Base-by-base conservation (phyloP, 2,888 invertebrate genomes). In the Hermaeophaga mercurialis region DNA sequence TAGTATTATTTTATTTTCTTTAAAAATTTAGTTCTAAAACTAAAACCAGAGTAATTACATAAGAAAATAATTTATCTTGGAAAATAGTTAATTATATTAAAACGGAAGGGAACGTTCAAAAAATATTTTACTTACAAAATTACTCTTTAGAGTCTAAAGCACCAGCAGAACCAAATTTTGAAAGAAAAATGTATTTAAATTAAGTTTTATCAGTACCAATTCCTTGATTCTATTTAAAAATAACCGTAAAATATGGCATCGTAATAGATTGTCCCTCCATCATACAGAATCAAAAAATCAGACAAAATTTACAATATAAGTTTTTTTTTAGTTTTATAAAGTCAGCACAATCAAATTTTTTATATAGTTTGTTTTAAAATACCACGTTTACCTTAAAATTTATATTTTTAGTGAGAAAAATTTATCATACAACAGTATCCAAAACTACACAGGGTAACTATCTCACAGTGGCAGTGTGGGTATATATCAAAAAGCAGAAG, bases 201-300 rank as follows among this genome's bases (percentile, higher is more conserved):
- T 53, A 61, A 58, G 36, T 50, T 38, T n/a, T n/a, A n/a, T 48
- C 36, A 28, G 17, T 38, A 56, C 54, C 58, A 59, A 61, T 56
- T 61, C 46, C 38, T 61, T 61, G 61, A 58, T 58, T 56, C 58
- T 15, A 11, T 56, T 49, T 38, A 45, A 53, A 48, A 44, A 54
- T 56, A 58, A 58, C 50, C 52, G 39, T 43, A 56, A 52, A 55
- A 54, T 63, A 63, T 63, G 62, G 62, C 62, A 60, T 60, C 60
- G n/a, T 46, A 22, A 33, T 46, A 60, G 58, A 60, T 58, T 63
- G 58, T 60, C 58, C 56, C 49, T 46, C 38, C 31, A 19, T 7
- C 18, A 22, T 53, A 52, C 43, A 54, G 58, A 59, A 62, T 58
- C 55, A 59, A 62, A 59, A 62, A 59, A 58, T 56, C 43, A 58